Evolutionary conservation across 2,797 vertebrate genomes (phyloP).

Genomic region (Cheirogaleus major): DNA sequence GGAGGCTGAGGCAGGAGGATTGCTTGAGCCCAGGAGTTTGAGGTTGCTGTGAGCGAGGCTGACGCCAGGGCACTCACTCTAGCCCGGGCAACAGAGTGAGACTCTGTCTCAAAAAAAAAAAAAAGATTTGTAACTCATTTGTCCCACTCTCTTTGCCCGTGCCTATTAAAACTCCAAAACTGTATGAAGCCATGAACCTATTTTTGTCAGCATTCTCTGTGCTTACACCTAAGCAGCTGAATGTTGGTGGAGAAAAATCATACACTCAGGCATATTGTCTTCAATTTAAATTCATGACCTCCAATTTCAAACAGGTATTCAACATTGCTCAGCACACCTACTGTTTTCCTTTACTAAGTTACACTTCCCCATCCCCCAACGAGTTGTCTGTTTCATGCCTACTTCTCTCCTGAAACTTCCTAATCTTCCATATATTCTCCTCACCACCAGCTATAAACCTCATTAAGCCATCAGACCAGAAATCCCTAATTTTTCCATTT

Average conservation of each 20-base stretch:
- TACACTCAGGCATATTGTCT: background rate
- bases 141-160: background rate
- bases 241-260: background rate
- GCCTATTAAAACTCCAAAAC: background rate
- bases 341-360: background rate
- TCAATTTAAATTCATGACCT: slow-evolving; percentile 4
- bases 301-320: background rate
- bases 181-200: background rate
- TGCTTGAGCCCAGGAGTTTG: no score
- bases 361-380: background rate
- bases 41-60: no score
- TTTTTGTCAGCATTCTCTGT: background rate
- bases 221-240: background rate
- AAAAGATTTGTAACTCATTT: background rate
- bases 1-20: no score
- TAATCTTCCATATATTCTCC: background rate
- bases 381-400: background rate
- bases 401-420: background rate
- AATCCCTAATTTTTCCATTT: background rate
- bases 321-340: background rate
- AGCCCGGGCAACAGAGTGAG: no score
- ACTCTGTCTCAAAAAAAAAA: no score
- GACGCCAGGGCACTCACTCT: no score
- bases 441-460: background rate
- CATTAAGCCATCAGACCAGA: background rate